phyloP scores from a whole-genome alignment of 92 coral and sea anemone genomes.

The Zoanthus gigantus region DNA sequence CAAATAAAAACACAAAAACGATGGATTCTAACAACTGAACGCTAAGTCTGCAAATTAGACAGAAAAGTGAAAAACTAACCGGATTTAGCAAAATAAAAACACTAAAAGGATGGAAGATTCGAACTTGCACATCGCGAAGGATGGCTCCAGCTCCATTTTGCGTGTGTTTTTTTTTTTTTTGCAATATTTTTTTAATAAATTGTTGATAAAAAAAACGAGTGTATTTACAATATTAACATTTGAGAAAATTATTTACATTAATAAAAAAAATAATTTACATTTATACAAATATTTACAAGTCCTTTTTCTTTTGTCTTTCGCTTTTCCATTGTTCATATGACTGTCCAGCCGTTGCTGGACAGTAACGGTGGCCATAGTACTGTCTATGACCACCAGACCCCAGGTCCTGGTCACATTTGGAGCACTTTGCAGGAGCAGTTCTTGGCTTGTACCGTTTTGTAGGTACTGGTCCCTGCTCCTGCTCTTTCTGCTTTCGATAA shows the following conservation, averaged over 20 bases:
- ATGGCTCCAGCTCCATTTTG: constrained; percentile 5
- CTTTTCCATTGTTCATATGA: background rate
- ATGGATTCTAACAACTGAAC: too few species aligned
- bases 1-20: background rate
- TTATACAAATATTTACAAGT: too few species aligned
- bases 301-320: background rate
- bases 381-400: constrained; percentile 11
- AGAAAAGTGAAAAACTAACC: too few species aligned
- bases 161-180: background rate
- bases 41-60: too few species aligned
- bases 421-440: constrained; percentile 19
- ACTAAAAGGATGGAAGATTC: constrained; percentile 1
- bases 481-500: background rate
- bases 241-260: background rate
- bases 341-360: background rate
- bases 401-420: constrained; percentile 20
- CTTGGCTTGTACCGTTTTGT: constrained; percentile 25
- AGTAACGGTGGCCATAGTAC: constrained; percentile 48
- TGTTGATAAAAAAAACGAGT: background rate
- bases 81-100: too few species aligned
- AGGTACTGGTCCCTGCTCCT: constrained; percentile 18
- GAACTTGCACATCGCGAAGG: constrained; percentile 12
- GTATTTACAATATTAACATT: background rate
- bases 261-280: too few species aligned
- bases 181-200: background rate